Percentiles rank a stretch among this genome's conserved stretches.
These are phyloP conservation scores for Antechinus stuartii DNA, from an alignment of 2,113 vertebrate genomes.

Conservation along the genomic window DNA sequence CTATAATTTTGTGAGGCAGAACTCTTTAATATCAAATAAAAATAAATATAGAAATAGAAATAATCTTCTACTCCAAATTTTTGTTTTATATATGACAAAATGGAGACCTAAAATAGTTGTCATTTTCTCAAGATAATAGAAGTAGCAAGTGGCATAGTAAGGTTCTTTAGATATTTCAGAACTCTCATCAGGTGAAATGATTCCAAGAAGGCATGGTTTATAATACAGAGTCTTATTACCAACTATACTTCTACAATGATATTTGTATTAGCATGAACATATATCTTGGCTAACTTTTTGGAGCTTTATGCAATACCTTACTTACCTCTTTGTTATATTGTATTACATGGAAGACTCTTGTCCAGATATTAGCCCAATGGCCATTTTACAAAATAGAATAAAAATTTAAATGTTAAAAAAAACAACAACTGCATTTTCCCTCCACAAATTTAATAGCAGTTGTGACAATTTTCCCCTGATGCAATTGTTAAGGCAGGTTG, in stretches of 20 bases:
- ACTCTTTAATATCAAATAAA: neutral
- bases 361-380: neutral
- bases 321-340: neutral
- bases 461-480: conserved; percentile 2
- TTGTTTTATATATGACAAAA: neutral
- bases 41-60: neutral
- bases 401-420: neutral
- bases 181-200: neutral
- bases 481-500: neutral
- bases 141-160: neutral
- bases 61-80: neutral
- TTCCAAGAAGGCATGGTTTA: neutral
- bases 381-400: neutral
- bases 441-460: neutral
- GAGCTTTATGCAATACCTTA: neutral
- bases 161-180: neutral
- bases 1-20: neutral
- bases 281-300: conserved; percentile 6
- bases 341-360: neutral
- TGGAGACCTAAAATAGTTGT: neutral
- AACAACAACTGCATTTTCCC: neutral
- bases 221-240: neutral
- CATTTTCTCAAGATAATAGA: neutral
- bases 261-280: neutral
- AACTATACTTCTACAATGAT: neutral